Base-by-base conservation (phyloP, 1,140 invertebrate species). In the Tyrophagus putrescentiae region DNA sequence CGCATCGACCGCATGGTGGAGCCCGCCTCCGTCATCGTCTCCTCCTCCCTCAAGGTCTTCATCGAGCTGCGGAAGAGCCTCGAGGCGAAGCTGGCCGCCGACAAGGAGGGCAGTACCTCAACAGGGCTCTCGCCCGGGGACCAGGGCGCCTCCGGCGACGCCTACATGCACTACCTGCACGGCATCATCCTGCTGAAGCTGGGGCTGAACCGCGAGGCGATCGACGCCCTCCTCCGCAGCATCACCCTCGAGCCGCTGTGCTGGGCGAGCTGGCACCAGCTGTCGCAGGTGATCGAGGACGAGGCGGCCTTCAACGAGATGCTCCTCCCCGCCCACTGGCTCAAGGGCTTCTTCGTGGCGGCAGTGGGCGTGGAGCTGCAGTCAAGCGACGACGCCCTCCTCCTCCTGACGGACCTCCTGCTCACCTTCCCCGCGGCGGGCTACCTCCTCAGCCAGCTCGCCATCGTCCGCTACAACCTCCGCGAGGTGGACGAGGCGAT, bases 191-290 rank as follows among this genome's bases (percentile, higher is more conserved):
- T 94, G 32, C 89, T 91, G 66, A 88, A 89, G 66, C 70, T 96
- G 44, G 85, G 91, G 64, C 73, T 94, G 6, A 75, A 78, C 28
- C 78, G 79, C 45, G 76, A 81, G 59, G 85, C 88, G 0, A 76
- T 82, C 28, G 80, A 86, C 64, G 79, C 86, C 53, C 75, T 97
- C 13, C 75, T 86, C 16, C 82, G 87, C 67, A 78, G 89, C 25
- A 78, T 91, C 1, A 76, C 80, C 58, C 76, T 78, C 28, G 79
- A 84, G 64, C 90, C 91, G 11, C 80, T 87, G 65, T 78, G 91
- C 60, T 97, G 93, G 92, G 83, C 85, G 53, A 82, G 89, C 0
- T 98, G 93, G 88, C 74, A 89, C 31, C 92, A 97, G 72, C 71
- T 98, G n/a, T 82, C 87, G 4, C 78, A 81, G 1, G 72, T 96